Conservation (phyloP, 2,113 vertebrate genomes). For the Regulus satrapa region DNA sequence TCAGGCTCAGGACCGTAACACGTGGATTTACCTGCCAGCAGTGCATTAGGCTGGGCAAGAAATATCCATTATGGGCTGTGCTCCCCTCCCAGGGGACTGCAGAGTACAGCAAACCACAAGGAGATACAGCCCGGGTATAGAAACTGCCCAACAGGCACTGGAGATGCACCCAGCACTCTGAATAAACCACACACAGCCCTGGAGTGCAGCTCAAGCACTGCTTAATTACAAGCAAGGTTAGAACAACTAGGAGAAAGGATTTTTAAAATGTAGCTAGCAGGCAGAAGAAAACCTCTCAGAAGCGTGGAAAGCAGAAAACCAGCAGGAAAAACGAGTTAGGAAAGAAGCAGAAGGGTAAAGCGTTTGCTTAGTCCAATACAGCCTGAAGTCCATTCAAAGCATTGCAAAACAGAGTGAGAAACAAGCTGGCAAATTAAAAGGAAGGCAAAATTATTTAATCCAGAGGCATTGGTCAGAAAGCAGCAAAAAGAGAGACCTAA, state of each 20-base stretch:
- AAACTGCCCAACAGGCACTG: neutral
- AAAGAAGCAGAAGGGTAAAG: neutral
- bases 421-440: neutral
- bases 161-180: neutral
- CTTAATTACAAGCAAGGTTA: neutral
- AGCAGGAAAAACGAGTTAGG: neutral
- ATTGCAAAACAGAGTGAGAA: neutral
- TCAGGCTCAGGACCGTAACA: neutral
- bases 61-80: neutral
- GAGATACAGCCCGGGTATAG: fast-evolving
- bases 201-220: neutral
- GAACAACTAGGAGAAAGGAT: neutral
- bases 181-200: neutral
- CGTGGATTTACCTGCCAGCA: neutral
- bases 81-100: neutral
- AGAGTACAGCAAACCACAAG: neutral
- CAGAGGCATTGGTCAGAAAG: neutral
- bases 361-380: neutral
- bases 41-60: neutral
- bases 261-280: neutral
- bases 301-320: neutral
- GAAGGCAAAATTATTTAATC: neutral
- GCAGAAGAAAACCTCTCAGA: neutral
- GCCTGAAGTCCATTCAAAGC: neutral
- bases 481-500: neutral